Evolutionary conservation across 2,113 vertebrate genomes (phyloP), one percentile per base, ranked within the genome.

Genomic region (Chiloscyllium plagiosum): DNA sequence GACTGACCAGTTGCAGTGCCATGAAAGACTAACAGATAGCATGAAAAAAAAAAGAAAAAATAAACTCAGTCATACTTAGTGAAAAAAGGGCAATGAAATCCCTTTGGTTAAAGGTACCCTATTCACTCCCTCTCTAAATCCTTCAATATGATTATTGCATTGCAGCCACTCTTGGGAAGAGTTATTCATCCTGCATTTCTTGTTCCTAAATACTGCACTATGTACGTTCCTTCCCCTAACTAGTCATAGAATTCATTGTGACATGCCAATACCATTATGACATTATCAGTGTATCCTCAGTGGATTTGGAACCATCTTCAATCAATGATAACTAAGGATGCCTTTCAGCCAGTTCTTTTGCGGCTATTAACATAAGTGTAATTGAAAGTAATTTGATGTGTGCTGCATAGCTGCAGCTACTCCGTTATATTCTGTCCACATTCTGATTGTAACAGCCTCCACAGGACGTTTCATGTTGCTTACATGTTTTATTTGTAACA

Each of bases 331-430:
- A 93, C 61, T 37, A 65, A 93, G 89, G 33, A 66, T 66, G 89
- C n/a, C 89, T 93, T 93, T 93, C 89, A 93, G 29, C 89, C n/a
- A 24, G 61, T 93, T 66, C 89, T 68, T 93, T 93, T 93, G 89
- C 61, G 37, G 65, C 89, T 93, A 93, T 93, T 93, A 93, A 93
- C 89, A 68, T 93, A 37, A 65, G 89, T 93, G 89, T 93, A 68
- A 93, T 93, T 93, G 89, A 93, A 93, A 93, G 89, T 66, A 65
- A 90, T 90, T 61, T 90, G 52, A 93, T 93, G 61, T 93, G 89
- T 17, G 19, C 65, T 93, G 33, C 56, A 93, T 20, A 19, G 89
- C 33, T 33, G 89, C 61, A 37, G 89, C 56, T 37, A 37, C 89
- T 83, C 61, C 37, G 56, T 93, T 37, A 37, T 93, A 93, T 93